A percentile compares a stretch with the other conserved stretches of the same genome.
phyloP scores from a whole-genome alignment of 2,113 vertebrate genomes.

The Ranitomeya variabilis region DNA sequence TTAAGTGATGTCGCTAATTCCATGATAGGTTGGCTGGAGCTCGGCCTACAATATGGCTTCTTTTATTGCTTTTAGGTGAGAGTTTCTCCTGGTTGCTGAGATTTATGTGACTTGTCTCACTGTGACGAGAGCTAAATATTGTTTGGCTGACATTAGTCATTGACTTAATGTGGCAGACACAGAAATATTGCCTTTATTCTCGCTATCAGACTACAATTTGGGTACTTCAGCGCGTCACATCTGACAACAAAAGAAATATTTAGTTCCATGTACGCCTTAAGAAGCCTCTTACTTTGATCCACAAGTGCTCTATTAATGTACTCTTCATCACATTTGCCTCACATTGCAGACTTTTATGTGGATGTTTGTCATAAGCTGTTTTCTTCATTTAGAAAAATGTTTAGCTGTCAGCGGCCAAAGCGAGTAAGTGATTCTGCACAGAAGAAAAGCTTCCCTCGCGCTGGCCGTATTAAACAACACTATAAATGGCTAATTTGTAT shows the following conservation, averaged over 20 bases:
- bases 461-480: constrained; percentile 46
- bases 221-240: constrained; percentile 10
- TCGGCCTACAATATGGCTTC: constrained; percentile 7
- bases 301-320: accelerated
- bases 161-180: constrained; percentile 26
- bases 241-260: constrained; percentile 51
- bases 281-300: constrained; percentile 4
- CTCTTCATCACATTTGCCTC: not conserved
- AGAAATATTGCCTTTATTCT: constrained; percentile 10
- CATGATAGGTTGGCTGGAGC: not conserved
- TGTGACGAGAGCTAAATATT: not conserved
- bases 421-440: constrained; percentile 22
- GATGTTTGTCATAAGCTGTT: constrained; percentile 27
- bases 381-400: constrained; percentile 31
- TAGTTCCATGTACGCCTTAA: not conserved
- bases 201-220: not conserved
- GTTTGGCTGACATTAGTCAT: constrained; percentile 31
- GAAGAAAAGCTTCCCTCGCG: constrained; percentile 9
- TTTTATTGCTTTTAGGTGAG: not conserved
- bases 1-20: constrained; percentile 4
- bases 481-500: constrained; percentile 51
- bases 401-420: constrained; percentile 21
- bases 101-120: not conserved
- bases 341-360: not conserved
- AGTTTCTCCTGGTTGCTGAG: not conserved